These are phyloP conservation scores for Acyrthosiphon pisum DNA, from an alignment of 1,140 invertebrate genomes.

Conservation along the genomic window DNA sequence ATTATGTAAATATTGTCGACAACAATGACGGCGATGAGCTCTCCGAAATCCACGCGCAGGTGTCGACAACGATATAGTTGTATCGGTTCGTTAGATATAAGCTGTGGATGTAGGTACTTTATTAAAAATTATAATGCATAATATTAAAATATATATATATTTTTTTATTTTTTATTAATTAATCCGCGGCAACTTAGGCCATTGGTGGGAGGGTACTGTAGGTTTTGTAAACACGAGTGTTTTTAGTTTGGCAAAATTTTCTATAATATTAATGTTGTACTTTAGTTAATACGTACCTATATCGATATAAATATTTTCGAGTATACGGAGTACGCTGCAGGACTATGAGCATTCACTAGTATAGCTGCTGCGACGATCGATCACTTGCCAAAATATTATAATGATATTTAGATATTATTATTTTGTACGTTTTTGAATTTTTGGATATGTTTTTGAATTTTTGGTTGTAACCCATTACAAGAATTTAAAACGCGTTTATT, in stretches of 20 bases:
- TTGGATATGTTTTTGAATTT: background rate
- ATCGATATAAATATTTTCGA: too few species aligned
- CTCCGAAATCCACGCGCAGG: background rate
- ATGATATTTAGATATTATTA: too few species aligned
- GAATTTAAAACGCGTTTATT: slow-evolving; percentile 38
- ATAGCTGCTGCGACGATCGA: background rate
- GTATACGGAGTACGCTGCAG: too few species aligned
- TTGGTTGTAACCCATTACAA: background rate
- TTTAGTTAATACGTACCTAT: background rate
- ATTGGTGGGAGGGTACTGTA: too few species aligned
- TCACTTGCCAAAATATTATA: background rate
- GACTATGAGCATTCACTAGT: too few species aligned
- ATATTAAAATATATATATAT: background rate
- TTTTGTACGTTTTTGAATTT: background rate
- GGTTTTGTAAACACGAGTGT: too few species aligned
- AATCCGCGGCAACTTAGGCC: too few species aligned
- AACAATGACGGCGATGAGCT: background rate
- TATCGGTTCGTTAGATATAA: background rate
- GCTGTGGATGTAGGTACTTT: background rate
- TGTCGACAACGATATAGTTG: background rate
- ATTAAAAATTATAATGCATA: background rate
- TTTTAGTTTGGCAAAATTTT: too few species aligned
- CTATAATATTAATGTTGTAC: background rate
- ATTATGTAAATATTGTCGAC: slow-evolving; percentile 25
- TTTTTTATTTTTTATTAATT: too few species aligned